Evolutionary conservation across 2,113 vertebrate species (phyloP), one percentile per base, ranked within the genome.

Genomic region (western clawed frog (Xenopus tropicalis)): DNA sequence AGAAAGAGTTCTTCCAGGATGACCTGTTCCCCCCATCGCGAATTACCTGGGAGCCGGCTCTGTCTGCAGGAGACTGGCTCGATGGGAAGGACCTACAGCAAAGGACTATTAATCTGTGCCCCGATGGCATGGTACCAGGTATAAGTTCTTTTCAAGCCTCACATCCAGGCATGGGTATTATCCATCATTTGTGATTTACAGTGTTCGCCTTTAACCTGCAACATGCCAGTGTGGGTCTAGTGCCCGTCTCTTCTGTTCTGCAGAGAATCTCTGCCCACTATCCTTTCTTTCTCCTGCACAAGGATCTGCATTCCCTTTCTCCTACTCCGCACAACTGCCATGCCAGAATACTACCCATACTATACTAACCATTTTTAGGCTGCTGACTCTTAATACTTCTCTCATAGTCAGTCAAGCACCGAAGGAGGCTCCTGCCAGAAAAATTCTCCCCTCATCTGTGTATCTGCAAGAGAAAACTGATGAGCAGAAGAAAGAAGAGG

Each of bases 1-100:
- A 98, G 97, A 99, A 96, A 93, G 97, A 99, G 79, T 98, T 95
- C 82, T 99, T 98, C 90, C 96, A 99, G 84, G 96, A 98, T 0
- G 96, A 99, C 11, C 74, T 99, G 29, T 99, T 87, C 77, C 89
- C 93, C 0, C 88, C 92, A 0, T 97, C 96, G 0, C 82, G 86
- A 0, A 77, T 93, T 11, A 93, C 87, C 81, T 98, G 97, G 97
- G 91, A 95, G 80, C 84, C 95, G 0, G 86, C 82, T 0, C 88
- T 98, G 52, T 74, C 74, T 0, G 91, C 86, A 0, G 56, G 85
- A 0, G 82, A 90, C 61, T 99, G 97, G 96, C 88, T 97, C 57
- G 85, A 70, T 0, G 93, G 95, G 11, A 77, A 87, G 21, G 85
- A 97, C 0, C 79, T 87, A 58, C 85, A 90, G 62, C 94, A 94